A percentile compares a stretch with the other conserved stretches of the same genome.
These are phyloP conservation scores for Entomobrya proxima DNA, from an alignment of 2,888 invertebrate species.

Conservation along the genomic window DNA sequence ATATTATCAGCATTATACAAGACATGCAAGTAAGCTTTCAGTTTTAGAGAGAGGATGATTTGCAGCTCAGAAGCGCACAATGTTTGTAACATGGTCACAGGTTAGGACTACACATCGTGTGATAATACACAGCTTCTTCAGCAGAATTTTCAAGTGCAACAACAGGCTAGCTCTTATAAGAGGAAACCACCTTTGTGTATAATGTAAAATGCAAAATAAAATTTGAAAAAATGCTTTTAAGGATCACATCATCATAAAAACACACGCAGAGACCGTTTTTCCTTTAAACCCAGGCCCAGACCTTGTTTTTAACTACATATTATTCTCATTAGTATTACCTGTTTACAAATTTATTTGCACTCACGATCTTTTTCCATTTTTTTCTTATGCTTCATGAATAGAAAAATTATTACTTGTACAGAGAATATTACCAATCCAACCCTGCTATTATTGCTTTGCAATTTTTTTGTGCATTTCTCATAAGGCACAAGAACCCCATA, in stretches of 20 bases:
- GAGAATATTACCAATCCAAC: not conserved
- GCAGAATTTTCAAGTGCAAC: conserved; percentile 17
- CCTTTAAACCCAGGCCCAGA: too few relatives aligned
- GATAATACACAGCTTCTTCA: not conserved
- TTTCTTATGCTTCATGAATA: not conserved
- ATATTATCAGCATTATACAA: conserved; percentile 17
- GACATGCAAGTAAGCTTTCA: conserved; percentile 24
- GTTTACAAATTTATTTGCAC: conserved; percentile 16
- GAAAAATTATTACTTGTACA: not conserved
- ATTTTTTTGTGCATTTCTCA: not conserved
- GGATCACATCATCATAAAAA: not conserved
- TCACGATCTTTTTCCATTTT: not conserved
- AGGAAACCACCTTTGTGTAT: conserved; percentile 20
- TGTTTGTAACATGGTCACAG: conserved; percentile 58
- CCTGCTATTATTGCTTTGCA: not conserved
- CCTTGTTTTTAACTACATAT: conserved; percentile 36
- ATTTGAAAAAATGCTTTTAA: not conserved
- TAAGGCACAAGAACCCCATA: not conserved
- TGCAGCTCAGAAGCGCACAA: conserved; percentile 6
- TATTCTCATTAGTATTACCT: conserved; percentile 17
- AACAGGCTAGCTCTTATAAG: not conserved
- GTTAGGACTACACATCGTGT: conserved; percentile 49
- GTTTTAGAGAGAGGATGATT: not conserved
- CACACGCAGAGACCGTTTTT: not conserved
- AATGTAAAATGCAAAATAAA: conserved; percentile 14